Percentiles rank a stretch among this genome's conserved stretches.
These are phyloP conservation scores for Petrosia ficiformis DNA, from an alignment of 37 sponge, comb jelly and placozoan genomes.

Conservation along the genomic window DNA sequence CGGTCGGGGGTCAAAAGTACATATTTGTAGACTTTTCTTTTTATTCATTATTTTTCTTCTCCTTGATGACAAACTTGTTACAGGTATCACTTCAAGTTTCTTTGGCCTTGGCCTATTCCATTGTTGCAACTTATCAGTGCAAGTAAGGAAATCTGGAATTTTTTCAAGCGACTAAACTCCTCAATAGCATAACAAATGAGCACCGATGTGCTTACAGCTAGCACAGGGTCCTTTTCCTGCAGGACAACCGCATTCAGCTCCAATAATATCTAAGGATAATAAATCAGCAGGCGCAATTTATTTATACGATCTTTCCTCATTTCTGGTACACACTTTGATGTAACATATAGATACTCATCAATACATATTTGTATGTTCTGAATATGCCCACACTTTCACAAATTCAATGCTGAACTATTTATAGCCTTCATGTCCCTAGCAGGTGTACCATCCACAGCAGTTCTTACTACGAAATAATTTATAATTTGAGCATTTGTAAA, in stretches of 20 bases:
- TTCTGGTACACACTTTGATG: conserved; percentile 12
- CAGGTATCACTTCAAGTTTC: conserved; percentile 9
- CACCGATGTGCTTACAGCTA: not conserved
- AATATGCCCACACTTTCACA: conserved; percentile 30
- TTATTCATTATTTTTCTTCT: conserved; percentile 12
- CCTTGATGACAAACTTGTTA: conserved; percentile 10
- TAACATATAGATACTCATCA: not conserved
- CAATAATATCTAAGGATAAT: conserved; percentile 8
- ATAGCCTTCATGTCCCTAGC: conserved; percentile 12
- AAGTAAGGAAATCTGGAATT: conserved; percentile 19
- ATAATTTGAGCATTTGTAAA: conserved; percentile 29
- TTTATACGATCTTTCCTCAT: conserved; percentile 24
- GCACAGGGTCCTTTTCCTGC: conserved; percentile 13
- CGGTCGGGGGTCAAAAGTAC: conserved; percentile 18
- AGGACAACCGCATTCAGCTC: conserved; percentile 36
- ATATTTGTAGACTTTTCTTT: not conserved
- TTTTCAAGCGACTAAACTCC: conserved; percentile 15
- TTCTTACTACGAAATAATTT: conserved; percentile 23
- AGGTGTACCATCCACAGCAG: conserved; percentile 14
- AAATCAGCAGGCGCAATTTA: not conserved
- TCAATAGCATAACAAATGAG: conserved; percentile 28
- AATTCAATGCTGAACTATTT: conserved; percentile 10
- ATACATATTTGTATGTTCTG: conserved; percentile 12
- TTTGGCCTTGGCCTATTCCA: conserved; percentile 28
- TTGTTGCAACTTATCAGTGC: conserved; percentile 7